Evolutionary conservation across 2,888 invertebrate genomes (phyloP).

Genomic region (Torymus aiolomorphi): DNA sequence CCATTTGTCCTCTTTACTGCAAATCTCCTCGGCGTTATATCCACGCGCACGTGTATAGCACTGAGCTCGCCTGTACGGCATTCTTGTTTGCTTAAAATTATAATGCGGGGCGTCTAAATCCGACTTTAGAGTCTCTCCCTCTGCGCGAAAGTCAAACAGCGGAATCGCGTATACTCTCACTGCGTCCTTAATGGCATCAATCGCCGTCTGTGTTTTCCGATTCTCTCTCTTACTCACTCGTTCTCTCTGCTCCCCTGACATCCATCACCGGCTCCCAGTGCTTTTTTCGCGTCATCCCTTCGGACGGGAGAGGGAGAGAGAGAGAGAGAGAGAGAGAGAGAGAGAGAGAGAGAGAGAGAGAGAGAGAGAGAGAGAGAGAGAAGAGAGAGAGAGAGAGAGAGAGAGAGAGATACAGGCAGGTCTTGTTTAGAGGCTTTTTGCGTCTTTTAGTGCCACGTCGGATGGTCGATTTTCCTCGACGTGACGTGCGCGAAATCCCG

Average conservation of each 20-base stretch:
- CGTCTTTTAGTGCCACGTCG: conserved; percentile 46
- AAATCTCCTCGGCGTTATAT: too few species aligned
- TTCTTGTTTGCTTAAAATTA: conserved; percentile 31
- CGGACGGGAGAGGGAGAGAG: neutral
- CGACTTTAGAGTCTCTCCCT: conserved; percentile 19
- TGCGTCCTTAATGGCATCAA: conserved; percentile 41
- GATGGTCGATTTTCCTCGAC: conserved; percentile 23
- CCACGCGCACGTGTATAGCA: too few species aligned
- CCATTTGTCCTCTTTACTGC: too few species aligned
- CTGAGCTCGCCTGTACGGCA: neutral
- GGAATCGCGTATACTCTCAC: neutral
- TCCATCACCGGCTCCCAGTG: conserved; percentile 7
- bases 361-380: neutral
- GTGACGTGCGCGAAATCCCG: neutral
- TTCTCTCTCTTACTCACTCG: neutral
- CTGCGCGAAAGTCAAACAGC: conserved; percentile 40
- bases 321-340: too few species aligned
- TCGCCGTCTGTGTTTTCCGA: conserved; percentile 30
- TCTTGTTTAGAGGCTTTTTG: conserved; percentile 48
- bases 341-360: neutral
- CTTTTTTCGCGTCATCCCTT: neutral
- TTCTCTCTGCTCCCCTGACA: neutral
- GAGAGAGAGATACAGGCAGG: neutral
- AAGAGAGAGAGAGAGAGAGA: neutral
- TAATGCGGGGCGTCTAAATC: conserved; percentile 22